Evolutionary conservation across 2,797 vertebrate genomes (phyloP), one percentile per base, ranked within the genome.

Genomic region (Moxostoma hubbsi): DNA sequence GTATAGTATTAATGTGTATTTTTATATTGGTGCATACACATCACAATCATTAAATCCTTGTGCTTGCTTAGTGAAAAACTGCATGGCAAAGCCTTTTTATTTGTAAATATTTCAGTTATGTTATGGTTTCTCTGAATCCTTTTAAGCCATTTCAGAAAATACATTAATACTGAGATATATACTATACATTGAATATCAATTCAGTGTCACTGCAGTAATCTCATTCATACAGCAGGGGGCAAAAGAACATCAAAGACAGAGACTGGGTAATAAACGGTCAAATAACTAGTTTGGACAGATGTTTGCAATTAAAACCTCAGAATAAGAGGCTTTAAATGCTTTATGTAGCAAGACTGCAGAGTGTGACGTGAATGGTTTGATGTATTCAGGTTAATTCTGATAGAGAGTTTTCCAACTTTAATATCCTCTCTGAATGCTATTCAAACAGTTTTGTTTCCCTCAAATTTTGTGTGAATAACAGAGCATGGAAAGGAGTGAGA

Each of bases 201-300:
- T 4, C 36, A 36, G 36, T 68, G 58, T 45, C 73, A 64, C 59
- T 63, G 53, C 69, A 67, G 62, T 65, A 50, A 57, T 16, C 2
- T 16, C 4, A 18, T 15, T 13, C 55, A 53, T 24, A 76, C 79
- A 84, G 81, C 51, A 80, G 81, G 62, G 53, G 82, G 81, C 75
- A 75, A 68, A 71, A 58, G 13, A 50, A 49, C 59, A 10, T 51
- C 16, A 4, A 51, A 53, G 1, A 77, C 75, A 9, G 13, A 67
- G 46, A 36, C 9, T 5, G 12, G 10, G 24, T 10, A 15, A 24
- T n/a, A 51, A 43, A 49, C 49, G 45, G 53, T 24, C 45, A 65
- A 79, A 79, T 79, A 79, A 64, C 59, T 12, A 79, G 51, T 79
- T 72, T 50, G 16, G 8, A 65, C 43, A 72, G 69, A 73, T 51